A percentile compares a stretch with the other conserved stretches of the same genome.
phyloP scores from a whole-genome alignment of 2,888 invertebrate species.

The Tetragonisca angustula region DNA sequence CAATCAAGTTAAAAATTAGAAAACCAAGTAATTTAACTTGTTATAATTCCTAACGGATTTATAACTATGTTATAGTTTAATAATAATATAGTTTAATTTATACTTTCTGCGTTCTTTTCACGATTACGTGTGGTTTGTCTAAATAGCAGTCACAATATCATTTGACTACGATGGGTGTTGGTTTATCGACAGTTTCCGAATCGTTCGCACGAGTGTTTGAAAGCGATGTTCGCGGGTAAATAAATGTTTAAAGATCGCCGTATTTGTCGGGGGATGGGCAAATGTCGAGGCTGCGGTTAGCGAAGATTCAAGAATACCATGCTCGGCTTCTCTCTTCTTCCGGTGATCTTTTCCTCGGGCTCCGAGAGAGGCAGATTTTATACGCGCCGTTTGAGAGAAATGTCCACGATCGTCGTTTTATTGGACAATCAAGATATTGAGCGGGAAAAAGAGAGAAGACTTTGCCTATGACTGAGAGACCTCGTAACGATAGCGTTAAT shows the following conservation, averaged over 20 bases:
- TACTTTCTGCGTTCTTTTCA: neutral
- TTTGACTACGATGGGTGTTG: neutral
- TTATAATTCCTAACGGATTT: too few species aligned
- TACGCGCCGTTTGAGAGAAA: conserved; percentile 51
- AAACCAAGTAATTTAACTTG: too few species aligned
- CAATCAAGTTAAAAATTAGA: too few species aligned
- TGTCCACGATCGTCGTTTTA: conserved; percentile 50
- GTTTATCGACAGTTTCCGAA: conserved; percentile 8
- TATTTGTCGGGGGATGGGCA: conserved; percentile 28
- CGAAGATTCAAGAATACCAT: conserved; percentile 37
- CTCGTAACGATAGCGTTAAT: conserved; percentile 19
- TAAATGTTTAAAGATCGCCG: conserved; percentile 39
- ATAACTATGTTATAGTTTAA: neutral
- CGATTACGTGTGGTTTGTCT: neutral
- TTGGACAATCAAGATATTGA: conserved; percentile 55
- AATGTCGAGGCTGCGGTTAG: conserved; percentile 39
- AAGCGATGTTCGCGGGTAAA: conserved; percentile 30
- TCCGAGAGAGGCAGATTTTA: conserved; percentile 43
- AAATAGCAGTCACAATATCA: neutral
- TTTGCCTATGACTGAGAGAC: neutral
- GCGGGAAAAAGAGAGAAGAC: conserved; percentile 6
- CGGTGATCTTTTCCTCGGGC: conserved; percentile 46
- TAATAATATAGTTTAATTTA: too few species aligned
- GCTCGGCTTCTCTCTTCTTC: conserved; percentile 52
- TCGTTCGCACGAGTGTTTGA: conserved; percentile 13